Evolutionary conservation across 2,888 invertebrate genomes (phyloP).

Genomic region (Zhengitettix transpicula): DNA sequence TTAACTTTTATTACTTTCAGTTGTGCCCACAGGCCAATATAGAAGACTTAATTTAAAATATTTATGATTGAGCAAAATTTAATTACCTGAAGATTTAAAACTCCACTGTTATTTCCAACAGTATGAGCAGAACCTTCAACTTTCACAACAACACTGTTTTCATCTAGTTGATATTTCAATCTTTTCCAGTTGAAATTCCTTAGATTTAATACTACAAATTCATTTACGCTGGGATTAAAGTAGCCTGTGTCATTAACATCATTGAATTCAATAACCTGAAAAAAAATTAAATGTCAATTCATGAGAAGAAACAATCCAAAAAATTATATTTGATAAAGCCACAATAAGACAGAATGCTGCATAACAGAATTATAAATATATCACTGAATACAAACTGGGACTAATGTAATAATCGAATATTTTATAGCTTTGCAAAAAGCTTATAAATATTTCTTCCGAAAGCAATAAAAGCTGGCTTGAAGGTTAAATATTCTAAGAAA

Average conservation of each 20-base stretch:
- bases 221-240: slow-evolving; percentile 17
- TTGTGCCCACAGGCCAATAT: too few relatives aligned
- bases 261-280: slow-evolving; percentile 40
- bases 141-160: slow-evolving; percentile 23
- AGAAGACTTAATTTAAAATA: too few relatives aligned
- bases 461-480: neutral
- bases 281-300: too few relatives aligned
- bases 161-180: slow-evolving; percentile 21
- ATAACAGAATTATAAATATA: too few relatives aligned
- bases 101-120: slow-evolving; percentile 18
- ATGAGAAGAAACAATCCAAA: too few relatives aligned
- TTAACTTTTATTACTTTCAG: too few relatives aligned
- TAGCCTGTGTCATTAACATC: slow-evolving; percentile 35
- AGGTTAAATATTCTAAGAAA: neutral
- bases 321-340: too few relatives aligned
- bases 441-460: neutral
- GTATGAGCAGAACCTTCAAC: slow-evolving; percentile 18
- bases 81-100: slow-evolving; percentile 21
- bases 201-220: slow-evolving; percentile 23
- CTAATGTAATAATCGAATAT: too few relatives aligned
- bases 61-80: neutral
- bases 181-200: slow-evolving; percentile 26
- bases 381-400: too few relatives aligned
- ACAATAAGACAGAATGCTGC: too few relatives aligned
- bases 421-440: too few relatives aligned